phyloP scores from a whole-genome alignment of 2,797 vertebrate species.

The Molossus molossus region DNA sequence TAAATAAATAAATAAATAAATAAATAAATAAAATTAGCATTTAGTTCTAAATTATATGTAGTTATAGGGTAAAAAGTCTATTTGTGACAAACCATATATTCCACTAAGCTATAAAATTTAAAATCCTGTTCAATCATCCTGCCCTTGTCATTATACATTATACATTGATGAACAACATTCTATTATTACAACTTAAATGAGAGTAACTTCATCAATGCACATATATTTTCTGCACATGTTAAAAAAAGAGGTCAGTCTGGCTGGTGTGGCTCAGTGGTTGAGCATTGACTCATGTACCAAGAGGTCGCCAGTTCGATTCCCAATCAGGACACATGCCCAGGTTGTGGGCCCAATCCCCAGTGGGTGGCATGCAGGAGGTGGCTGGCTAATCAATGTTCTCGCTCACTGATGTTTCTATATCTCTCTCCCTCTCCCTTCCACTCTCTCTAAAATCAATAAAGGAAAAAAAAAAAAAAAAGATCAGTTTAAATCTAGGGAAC shows the following conservation, averaged over 20 bases:
- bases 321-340: too few relatives aligned
- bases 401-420: too few relatives aligned
- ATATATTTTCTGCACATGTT: not conserved
- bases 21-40: conserved; percentile 1
- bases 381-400: too few relatives aligned
- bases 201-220: conserved; percentile 29
- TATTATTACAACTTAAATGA: conserved; percentile 62
- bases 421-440: too few relatives aligned
- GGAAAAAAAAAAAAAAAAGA: not conserved
- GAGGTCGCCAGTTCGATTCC: too few relatives aligned
- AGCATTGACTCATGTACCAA: too few relatives aligned
- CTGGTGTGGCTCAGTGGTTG: too few relatives aligned
- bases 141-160: not conserved
- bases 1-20: too few relatives aligned
- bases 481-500: conserved; percentile 56
- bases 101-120: not conserved
- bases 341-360: too few relatives aligned
- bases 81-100: conserved; percentile 22
- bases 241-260: not conserved
- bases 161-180: not conserved
- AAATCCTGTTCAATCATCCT: not conserved
- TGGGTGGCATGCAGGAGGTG: too few relatives aligned
- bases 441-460: too few relatives aligned
- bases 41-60: conserved; percentile 27
- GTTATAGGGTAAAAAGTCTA: conserved; percentile 6